Conservation (phyloP, 2,113 vertebrate genomes). For the Atractosteus spatula region DNA sequence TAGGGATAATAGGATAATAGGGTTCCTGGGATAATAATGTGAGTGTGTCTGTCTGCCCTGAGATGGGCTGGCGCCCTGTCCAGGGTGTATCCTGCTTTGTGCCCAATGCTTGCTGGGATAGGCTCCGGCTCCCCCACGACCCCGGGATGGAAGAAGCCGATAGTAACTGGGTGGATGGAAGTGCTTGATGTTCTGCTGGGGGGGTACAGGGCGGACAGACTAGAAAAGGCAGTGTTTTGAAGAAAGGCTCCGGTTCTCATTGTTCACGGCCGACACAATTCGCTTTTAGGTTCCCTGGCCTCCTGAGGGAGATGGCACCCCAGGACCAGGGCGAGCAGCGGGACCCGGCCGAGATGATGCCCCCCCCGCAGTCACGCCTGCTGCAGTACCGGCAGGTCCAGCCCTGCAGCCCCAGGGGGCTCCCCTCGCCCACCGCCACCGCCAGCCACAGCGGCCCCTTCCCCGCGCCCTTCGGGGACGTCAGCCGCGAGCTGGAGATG, state of each 20-base stretch:
- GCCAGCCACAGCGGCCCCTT: slow-evolving; percentile 68
- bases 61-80: too few species aligned
- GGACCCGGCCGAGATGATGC: slow-evolving; percentile 86
- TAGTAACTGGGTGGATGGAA: neutral
- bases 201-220: neutral
- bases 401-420: slow-evolving; percentile 76
- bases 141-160: too few species aligned
- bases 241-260: neutral
- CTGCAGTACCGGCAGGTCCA: slow-evolving; percentile 93
- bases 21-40: too few species aligned
- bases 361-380: slow-evolving; percentile 93
- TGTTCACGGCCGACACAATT: too few species aligned
- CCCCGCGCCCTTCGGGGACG: slow-evolving; percentile 75
- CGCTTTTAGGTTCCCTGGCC: slow-evolving; percentile 81
- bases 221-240: neutral
- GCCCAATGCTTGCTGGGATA: too few species aligned
- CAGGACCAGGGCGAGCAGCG: slow-evolving; percentile 81
- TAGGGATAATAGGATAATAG: too few species aligned
- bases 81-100: too few species aligned
- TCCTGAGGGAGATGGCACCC: slow-evolving; percentile 85
- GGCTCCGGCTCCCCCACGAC: too few species aligned
- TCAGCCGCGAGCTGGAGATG: slow-evolving; percentile 75
- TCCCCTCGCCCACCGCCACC: slow-evolving; percentile 66
- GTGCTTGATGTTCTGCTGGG: neutral
- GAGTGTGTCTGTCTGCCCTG: too few species aligned